Percentiles rank a stretch among this genome's conserved stretches.
Evolutionary conservation across 2,113 vertebrate genomes (phyloP).

Genomic region (Thomomys bottae): DNA sequence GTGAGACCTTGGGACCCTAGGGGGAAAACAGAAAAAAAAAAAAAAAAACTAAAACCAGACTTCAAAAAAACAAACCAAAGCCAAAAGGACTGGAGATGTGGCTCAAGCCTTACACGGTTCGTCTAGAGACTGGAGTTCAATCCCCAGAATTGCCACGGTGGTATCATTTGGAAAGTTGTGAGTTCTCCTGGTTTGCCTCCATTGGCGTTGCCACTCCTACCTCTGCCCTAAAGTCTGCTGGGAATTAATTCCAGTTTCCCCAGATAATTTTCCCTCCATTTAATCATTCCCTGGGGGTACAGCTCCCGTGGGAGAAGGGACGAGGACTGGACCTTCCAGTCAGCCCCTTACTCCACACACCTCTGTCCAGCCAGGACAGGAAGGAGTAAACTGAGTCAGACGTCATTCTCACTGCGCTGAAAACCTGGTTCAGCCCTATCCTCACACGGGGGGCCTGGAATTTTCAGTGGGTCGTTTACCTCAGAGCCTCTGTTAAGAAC

Average conservation of each 20-base stretch:
- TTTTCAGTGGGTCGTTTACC: too few species aligned
- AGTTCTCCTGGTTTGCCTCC: constrained; percentile 23
- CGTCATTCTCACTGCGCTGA: not conserved
- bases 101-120: too few species aligned
- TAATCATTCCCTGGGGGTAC: not conserved
- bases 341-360: not conserved
- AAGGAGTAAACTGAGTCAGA: constrained; percentile 27
- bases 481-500: too few species aligned
- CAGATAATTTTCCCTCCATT: constrained; percentile 43
- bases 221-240: not conserved
- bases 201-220: constrained; percentile 21
- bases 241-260: constrained; percentile 51
- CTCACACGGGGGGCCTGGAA: too few species aligned
- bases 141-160: too few species aligned
- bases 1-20: not conserved
- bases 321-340: not conserved
- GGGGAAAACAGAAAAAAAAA: too few species aligned
- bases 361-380: not conserved
- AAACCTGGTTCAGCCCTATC: too few species aligned
- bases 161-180: constrained; percentile 31
- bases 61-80: not conserved
- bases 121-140: too few species aligned
- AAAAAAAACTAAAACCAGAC: too few species aligned
- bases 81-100: too few species aligned
- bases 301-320: not conserved